Conservation (phyloP, 1,140 invertebrate genomes). For the Artemia franciscana region DNA sequence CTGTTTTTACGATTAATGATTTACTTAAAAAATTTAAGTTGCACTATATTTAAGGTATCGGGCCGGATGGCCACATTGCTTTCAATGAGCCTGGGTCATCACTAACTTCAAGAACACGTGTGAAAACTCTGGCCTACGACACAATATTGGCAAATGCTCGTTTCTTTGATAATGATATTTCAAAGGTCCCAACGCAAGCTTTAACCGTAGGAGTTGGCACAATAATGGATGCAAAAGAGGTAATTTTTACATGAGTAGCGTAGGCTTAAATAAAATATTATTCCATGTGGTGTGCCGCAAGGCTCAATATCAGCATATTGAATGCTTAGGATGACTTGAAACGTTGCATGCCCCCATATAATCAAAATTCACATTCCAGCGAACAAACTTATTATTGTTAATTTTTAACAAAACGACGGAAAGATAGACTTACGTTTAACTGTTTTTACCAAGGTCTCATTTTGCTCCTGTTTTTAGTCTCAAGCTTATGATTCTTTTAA, state of each 20-base stretch:
- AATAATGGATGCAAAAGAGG: constrained; percentile 94
- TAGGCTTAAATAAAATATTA: neutral
- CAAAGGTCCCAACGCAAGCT: constrained; percentile 72
- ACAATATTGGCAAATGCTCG: constrained; percentile 89
- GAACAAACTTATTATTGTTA: too few species aligned
- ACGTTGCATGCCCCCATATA: too few species aligned
- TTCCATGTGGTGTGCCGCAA: too few species aligned
- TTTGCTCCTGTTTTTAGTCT: too few species aligned
- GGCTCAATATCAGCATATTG: neutral
- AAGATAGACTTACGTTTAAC: too few species aligned
- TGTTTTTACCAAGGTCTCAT: too few species aligned
- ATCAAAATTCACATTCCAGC: too few species aligned
- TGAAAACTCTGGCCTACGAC: constrained; percentile 88
- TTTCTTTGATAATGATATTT: constrained; percentile 86
- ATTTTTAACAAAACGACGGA: too few species aligned
- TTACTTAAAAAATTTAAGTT: too few species aligned
- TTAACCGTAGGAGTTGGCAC: constrained; percentile 95
- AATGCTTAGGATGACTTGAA: too few species aligned
- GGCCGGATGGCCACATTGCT: constrained; percentile 97
- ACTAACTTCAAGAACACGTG: constrained; percentile 48
- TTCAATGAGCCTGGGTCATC: constrained; percentile 85
- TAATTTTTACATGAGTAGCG: constrained; percentile 17
- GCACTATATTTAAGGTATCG: constrained; percentile 40
- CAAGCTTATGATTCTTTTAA: too few species aligned
- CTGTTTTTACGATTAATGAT: too few species aligned